Evolutionary conservation across 2,888 invertebrate species (phyloP).

Genomic region (Eudasyphora cyanicolor): DNA sequence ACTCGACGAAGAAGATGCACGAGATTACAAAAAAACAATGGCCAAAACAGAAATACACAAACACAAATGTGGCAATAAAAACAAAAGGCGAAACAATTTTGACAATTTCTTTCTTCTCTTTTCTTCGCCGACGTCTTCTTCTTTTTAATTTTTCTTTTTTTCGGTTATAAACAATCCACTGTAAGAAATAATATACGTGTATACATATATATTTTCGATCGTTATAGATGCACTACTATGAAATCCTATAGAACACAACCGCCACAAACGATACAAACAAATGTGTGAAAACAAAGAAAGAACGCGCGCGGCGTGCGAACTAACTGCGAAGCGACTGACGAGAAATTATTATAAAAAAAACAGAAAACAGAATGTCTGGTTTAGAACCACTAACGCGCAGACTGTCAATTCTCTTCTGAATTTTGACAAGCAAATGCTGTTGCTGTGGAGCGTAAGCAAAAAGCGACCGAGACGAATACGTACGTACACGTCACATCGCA

Average conservation of each 20-base stretch:
- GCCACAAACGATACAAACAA: neutral
- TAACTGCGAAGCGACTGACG: neutral
- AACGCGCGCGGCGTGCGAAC: neutral
- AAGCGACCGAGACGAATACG: too few relatives aligned
- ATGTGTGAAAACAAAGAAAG: neutral
- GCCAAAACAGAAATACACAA: slow-evolving; percentile 31
- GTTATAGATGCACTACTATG: neutral
- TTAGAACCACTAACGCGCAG: slow-evolving; percentile 58
- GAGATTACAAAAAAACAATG: slow-evolving; percentile 18
- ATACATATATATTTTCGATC: neutral
- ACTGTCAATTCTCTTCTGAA: slow-evolving; percentile 58
- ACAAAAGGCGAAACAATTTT: slow-evolving; percentile 46
- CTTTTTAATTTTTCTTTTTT: neutral
- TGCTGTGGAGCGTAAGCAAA: slow-evolving; percentile 2
- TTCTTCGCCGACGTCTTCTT: neutral
- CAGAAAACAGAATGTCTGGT: slow-evolving; percentile 7
- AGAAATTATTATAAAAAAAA: neutral
- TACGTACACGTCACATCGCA: slow-evolving; percentile 5
- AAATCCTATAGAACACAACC: neutral
- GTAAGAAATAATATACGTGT: neutral
- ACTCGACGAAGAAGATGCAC: neutral
- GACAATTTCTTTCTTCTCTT: neutral
- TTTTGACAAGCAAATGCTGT: slow-evolving; percentile 44
- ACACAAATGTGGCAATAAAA: slow-evolving; percentile 48
- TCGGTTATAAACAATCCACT: neutral